Evolutionary conservation across 2,888 invertebrate genomes (phyloP).

Genomic region (Drosophila infuscata): DNA sequence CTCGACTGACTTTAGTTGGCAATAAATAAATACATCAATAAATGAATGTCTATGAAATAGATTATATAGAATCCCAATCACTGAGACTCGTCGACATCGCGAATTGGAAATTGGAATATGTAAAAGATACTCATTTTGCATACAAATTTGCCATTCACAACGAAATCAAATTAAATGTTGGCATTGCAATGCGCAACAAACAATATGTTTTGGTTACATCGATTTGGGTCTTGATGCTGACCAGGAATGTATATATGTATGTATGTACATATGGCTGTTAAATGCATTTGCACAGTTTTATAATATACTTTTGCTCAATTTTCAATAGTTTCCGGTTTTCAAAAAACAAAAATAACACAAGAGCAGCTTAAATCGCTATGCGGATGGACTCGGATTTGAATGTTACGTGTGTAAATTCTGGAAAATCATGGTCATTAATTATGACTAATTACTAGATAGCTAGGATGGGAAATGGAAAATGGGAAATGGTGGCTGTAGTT

Average conservation of each 20-base stretch:
- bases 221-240: background rate
- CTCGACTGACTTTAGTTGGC: too few species aligned
- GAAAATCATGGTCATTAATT: slow-evolving; percentile 74
- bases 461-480: background rate
- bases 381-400: slow-evolving; percentile 27
- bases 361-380: slow-evolving; percentile 40
- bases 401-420: slow-evolving; percentile 38
- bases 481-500: background rate
- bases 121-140: slow-evolving; percentile 26
- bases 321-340: background rate
- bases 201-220: background rate
- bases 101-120: slow-evolving; percentile 60
- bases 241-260: background rate
- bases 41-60: too few species aligned
- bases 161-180: slow-evolving; percentile 63
- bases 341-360: slow-evolving; percentile 13
- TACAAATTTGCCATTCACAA: slow-evolving; percentile 48
- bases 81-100: slow-evolving; percentile 5
- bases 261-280: background rate
- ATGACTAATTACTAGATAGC: slow-evolving; percentile 53
- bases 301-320: background rate
- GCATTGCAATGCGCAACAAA: slow-evolving; percentile 24
- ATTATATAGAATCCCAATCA: too few species aligned
- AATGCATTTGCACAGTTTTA: background rate
- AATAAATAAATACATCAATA: too few species aligned